phyloP scores from a whole-genome alignment of 2,113 vertebrate genomes.

The Daubentonia madagascariensis region DNA sequence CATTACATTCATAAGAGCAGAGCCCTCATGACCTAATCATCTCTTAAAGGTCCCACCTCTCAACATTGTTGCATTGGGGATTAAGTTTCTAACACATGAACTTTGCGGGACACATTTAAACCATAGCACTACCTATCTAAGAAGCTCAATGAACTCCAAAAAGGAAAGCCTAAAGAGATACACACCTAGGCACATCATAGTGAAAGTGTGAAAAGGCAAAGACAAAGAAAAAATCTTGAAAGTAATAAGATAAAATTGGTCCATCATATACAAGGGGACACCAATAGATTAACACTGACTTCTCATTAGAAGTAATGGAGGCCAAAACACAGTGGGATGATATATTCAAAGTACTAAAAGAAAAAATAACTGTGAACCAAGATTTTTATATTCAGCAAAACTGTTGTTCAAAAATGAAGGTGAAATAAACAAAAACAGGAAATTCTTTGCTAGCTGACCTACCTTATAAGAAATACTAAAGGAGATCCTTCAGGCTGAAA shows the following conservation, averaged over 20 bases:
- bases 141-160: neutral
- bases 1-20: neutral
- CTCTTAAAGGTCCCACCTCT: neutral
- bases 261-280: neutral
- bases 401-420: neutral
- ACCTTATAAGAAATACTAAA: neutral
- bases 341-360: neutral
- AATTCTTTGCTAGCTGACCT: neutral
- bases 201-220: neutral
- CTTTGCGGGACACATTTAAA: neutral
- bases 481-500: neutral
- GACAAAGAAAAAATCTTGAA: neutral
- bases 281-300: neutral
- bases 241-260: neutral
- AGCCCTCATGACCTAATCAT: neutral
- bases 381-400: neutral
- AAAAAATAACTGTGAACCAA: neutral
- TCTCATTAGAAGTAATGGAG: neutral
- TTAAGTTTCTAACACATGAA: neutral
- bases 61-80: neutral
- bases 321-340: neutral
- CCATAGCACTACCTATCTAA: neutral
- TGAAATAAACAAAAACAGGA: neutral
- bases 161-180: neutral
- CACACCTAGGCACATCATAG: neutral